Evolutionary conservation across 1,140 invertebrate genomes (phyloP).

Genomic region (Idris sp.): DNA sequence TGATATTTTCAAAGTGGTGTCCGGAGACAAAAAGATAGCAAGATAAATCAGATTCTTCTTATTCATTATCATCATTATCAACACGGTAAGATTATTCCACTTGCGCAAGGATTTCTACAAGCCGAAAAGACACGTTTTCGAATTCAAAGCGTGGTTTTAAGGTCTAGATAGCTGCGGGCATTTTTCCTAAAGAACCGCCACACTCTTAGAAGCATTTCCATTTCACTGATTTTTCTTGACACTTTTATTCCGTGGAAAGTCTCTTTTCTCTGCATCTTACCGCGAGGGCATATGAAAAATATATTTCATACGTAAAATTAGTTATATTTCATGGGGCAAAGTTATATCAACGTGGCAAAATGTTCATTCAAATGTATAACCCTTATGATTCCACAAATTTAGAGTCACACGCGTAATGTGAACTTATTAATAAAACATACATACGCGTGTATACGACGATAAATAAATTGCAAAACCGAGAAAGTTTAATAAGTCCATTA

Average conservation of each 20-base stretch:
- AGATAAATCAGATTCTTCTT: constrained; percentile 58
- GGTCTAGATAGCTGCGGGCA: constrained; percentile 46
- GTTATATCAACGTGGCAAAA: constrained; percentile 35
- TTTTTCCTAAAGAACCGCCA: constrained; percentile 52
- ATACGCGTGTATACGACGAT: constrained; percentile 13
- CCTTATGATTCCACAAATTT: constrained; percentile 35
- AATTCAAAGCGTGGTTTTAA: constrained; percentile 51
- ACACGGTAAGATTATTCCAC: constrained; percentile 39
- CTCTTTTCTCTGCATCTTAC: constrained; percentile 42
- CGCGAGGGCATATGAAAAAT: constrained; percentile 46
- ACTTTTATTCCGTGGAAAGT: constrained; percentile 55
- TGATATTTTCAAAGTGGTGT: constrained; percentile 29
- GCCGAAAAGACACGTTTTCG: constrained; percentile 44
- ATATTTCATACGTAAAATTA: constrained; percentile 56
- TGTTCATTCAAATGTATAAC: constrained; percentile 46
- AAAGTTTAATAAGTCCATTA: constrained; percentile 73
- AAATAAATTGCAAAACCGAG: constrained; percentile 68
- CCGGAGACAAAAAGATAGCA: constrained; percentile 38
- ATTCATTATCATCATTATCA: constrained; percentile 60
- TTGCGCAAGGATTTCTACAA: constrained; percentile 50
- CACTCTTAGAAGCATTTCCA: constrained; percentile 46
- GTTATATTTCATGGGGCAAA: constrained; percentile 41
- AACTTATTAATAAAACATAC: constrained; percentile 47
- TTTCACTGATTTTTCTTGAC: constrained; percentile 56
- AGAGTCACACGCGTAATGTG: constrained; percentile 7